Conservation (phyloP, 2,113 vertebrate species). For the Turnix velox region DNA sequence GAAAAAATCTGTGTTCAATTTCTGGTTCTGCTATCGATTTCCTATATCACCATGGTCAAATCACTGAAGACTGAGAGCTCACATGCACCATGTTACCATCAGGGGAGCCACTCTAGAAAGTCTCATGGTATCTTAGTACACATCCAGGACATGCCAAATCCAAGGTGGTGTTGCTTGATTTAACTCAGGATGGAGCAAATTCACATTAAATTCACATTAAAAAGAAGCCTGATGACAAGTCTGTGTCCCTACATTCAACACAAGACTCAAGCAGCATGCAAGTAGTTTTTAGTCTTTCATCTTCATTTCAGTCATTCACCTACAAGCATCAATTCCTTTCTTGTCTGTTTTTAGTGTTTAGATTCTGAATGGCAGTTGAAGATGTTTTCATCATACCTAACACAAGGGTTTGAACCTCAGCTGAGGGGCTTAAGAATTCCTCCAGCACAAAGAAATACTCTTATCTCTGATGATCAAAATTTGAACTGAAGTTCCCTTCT, state of each 20-base stretch:
- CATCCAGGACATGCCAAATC: background rate
- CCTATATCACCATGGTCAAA: background rate
- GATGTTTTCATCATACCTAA: background rate
- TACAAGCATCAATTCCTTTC: background rate
- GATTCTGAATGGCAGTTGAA: background rate
- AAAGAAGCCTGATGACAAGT: background rate
- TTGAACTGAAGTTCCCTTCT: background rate
- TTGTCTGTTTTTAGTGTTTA: background rate
- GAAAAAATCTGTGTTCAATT: conserved; percentile 63
- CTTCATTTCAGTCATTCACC: background rate
- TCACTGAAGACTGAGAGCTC: background rate
- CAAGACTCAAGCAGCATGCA: background rate
- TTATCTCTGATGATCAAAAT: background rate
- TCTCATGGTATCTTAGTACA: background rate
- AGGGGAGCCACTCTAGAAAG: background rate
- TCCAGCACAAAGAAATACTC: background rate
- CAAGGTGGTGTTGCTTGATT: background rate
- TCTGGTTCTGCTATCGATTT: conserved; percentile 60
- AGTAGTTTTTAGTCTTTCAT: background rate
- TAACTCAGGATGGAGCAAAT: background rate
- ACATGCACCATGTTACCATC: background rate
- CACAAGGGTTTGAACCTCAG: background rate
- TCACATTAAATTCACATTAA: background rate
- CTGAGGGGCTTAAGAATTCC: background rate
- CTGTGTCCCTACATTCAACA: background rate